A percentile compares a stretch with the other conserved stretches of the same genome.
Conservation (phyloP, 2,113 vertebrate species). For the Hydropotes inermis region DNA sequence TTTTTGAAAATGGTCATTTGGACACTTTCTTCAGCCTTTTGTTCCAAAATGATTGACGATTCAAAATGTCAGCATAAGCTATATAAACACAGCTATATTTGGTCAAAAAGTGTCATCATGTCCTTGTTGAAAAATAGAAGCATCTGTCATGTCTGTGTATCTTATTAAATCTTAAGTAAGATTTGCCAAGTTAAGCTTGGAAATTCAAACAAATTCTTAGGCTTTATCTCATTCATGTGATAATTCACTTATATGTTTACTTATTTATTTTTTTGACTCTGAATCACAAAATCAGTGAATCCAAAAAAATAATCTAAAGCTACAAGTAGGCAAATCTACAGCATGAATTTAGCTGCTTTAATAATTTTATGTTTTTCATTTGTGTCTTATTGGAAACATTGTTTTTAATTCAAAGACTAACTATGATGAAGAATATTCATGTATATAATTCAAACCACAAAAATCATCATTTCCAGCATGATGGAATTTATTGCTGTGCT, state of each 20-base stretch:
- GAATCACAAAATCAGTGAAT: constrained; percentile 10
- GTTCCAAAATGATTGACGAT: background rate
- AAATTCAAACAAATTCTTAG: background rate
- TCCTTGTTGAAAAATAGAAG: background rate
- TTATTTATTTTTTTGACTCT: background rate
- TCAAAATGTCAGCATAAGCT: background rate
- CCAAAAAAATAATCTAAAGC: background rate
- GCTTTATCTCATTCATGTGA: background rate
- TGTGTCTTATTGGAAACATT: background rate
- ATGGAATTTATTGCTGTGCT: background rate
- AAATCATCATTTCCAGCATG: background rate
- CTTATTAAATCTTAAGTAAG: background rate
- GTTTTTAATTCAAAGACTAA: background rate
- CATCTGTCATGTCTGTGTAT: background rate
- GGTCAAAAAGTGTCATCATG: background rate
- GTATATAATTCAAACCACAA: background rate
- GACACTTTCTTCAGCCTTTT: background rate
- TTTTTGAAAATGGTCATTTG: background rate
- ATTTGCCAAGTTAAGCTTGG: background rate
- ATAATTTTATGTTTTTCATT: constrained; percentile 12
- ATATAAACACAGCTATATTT: background rate
- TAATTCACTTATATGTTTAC: background rate
- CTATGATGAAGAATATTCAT: background rate
- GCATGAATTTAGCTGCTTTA: background rate
- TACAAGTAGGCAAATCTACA: background rate